A percentile compares a stretch with the other conserved stretches of the same genome.
These are phyloP conservation scores for Ctenochaetus hawaiiensis DNA, from an alignment of 2,797 vertebrate genomes.

Conservation along the genomic window DNA sequence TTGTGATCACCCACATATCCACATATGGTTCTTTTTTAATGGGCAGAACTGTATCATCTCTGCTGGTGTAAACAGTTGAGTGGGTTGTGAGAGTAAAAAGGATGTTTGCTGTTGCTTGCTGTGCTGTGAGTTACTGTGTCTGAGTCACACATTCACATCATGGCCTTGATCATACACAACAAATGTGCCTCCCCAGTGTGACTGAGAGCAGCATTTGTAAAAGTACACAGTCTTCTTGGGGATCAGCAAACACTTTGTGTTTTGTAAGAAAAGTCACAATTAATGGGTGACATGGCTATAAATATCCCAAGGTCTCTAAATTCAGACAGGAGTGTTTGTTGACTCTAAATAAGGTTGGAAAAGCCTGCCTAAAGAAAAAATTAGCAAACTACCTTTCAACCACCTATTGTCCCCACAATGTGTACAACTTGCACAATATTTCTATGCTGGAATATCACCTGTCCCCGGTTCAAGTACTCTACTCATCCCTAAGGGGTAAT, in stretches of 20 bases:
- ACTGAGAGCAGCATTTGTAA: not conserved
- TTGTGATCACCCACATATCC: constrained; percentile 25
- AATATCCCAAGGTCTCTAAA: not conserved
- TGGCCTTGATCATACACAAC: constrained; percentile 11
- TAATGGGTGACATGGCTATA: not conserved
- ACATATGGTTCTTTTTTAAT: constrained; percentile 20
- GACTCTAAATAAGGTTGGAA: not conserved
- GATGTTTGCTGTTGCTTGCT: constrained; percentile 12
- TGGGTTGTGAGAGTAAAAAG: constrained; percentile 23
- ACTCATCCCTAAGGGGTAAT: not conserved
- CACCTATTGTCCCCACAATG: not conserved
- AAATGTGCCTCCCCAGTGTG: not conserved
- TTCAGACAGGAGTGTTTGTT: not conserved
- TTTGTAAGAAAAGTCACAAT: not conserved
- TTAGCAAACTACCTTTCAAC: too few species aligned
- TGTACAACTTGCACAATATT: not conserved
- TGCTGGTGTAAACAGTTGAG: constrained; percentile 27
- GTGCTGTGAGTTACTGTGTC: constrained; percentile 49
- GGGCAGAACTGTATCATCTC: constrained; percentile 5
- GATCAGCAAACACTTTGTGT: not conserved
- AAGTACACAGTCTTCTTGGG: not conserved
- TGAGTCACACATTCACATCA: constrained; percentile 37
- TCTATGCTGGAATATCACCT: not conserved
- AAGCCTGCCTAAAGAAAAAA: not conserved
- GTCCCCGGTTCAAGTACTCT: not conserved